Percentiles rank a stretch among this genome's conserved stretches.
Conservation (phyloP, 2,888 invertebrate species). For the Hirtodrosophila histrioides region DNA sequence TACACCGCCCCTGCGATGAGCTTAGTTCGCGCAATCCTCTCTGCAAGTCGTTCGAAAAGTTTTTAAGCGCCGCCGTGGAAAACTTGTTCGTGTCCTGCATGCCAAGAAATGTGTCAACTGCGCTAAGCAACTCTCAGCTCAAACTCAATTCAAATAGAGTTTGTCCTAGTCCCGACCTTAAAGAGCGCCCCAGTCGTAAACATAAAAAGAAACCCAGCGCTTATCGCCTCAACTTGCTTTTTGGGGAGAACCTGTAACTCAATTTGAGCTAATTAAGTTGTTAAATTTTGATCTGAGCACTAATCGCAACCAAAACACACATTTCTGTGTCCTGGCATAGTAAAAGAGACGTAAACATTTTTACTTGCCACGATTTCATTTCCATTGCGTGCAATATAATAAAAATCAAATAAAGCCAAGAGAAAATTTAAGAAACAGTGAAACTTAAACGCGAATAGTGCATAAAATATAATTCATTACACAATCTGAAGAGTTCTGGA, state of each 20-base stretch:
- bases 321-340: background rate
- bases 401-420: no score
- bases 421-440: no score
- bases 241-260: constrained; percentile 17
- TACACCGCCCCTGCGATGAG: constrained; percentile 26
- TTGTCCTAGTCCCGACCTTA: constrained; percentile 29
- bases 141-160: constrained; percentile 35
- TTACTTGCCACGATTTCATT: no score
- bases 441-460: no score
- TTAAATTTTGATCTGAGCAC: constrained; percentile 52
- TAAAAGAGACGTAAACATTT: no score
- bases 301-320: constrained; percentile 30
- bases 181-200: constrained; percentile 43
- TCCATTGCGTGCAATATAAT: no score
- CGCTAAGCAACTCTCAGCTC: constrained; percentile 22
- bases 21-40: constrained; percentile 65
- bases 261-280: constrained; percentile 63
- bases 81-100: constrained; percentile 77
- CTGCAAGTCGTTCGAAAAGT: constrained; percentile 54
- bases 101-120: constrained; percentile 70
- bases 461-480: no score
- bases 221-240: constrained; percentile 36
- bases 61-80: constrained; percentile 72
- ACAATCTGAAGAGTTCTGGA: no score
- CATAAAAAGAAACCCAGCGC: constrained; percentile 51